A percentile compares a stretch with the other conserved stretches of the same genome.
phyloP scores from a whole-genome alignment of 2,797 vertebrate species.

The Eulemur mongoz region DNA sequence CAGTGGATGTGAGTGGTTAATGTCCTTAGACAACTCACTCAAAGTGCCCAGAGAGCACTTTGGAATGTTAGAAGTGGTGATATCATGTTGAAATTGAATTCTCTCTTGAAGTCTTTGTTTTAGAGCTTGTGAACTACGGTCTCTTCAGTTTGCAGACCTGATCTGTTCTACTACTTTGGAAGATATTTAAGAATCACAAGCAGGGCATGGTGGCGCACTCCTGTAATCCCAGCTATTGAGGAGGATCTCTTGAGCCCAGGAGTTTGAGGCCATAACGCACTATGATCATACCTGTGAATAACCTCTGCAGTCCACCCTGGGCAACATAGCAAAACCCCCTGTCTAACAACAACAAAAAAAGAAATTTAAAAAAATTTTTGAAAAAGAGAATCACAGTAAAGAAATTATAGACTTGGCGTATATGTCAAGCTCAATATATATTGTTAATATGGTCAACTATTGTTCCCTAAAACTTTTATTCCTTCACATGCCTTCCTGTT shows the following conservation, averaged over 20 bases:
- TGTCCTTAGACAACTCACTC: not conserved
- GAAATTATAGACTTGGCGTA: constrained; percentile 32
- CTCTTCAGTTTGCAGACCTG: constrained; percentile 74
- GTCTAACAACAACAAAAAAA: not conserved
- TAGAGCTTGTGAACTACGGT: constrained; percentile 75
- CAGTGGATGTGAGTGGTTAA: not conserved
- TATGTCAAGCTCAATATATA: not conserved
- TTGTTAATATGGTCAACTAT: not conserved
- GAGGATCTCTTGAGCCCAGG: no score
- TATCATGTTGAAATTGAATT: constrained; percentile 61
- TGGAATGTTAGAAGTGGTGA: constrained; percentile 43
- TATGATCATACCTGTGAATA: no score
- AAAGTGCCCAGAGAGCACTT: not conserved
- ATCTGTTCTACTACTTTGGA: constrained; percentile 41
- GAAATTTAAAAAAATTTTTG: not conserved
- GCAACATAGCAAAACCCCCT: no score
- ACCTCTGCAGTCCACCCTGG: no score
- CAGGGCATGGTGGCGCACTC: no score
- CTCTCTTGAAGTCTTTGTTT: constrained; percentile 26
- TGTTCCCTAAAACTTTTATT: not conserved
- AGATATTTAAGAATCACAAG: constrained; percentile 42
- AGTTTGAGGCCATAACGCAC: no score
- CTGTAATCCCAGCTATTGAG: no score
- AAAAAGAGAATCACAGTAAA: not conserved
- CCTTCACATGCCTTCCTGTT: not conserved